Conservation (phyloP, 2,113 vertebrate genomes). For the Chrysochloris asiatica region DNA sequence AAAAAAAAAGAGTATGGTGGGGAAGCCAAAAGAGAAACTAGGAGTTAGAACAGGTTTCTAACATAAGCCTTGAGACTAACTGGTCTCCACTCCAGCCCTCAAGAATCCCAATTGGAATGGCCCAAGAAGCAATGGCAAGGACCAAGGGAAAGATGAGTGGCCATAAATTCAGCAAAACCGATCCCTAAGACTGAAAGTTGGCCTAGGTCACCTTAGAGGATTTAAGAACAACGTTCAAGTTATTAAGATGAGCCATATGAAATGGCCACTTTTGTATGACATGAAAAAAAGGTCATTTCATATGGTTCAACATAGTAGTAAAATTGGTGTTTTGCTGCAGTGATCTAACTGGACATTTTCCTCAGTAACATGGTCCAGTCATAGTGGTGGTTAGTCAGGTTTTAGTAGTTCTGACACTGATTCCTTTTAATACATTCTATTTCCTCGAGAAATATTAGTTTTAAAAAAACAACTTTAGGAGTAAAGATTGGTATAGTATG, state of each 20-base stretch:
- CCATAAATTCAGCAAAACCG: background rate
- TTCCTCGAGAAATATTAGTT: background rate
- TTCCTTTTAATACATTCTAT: background rate
- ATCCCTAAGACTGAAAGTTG: background rate
- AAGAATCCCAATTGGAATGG: background rate
- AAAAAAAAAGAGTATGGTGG: background rate
- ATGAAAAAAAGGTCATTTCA: background rate
- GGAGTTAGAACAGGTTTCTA: background rate
- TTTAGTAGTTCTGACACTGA: background rate
- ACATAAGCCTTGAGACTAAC: background rate
- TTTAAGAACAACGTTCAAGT: background rate
- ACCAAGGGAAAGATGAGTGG: background rate
- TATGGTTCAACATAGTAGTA: background rate
- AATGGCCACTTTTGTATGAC: background rate
- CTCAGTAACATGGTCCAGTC: background rate
- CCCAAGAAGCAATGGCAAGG: background rate
- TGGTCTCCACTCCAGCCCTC: background rate
- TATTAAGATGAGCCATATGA: background rate
- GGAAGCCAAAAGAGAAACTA: background rate
- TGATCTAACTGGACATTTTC: background rate
- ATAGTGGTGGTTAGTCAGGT: background rate
- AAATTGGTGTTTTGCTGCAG: background rate
- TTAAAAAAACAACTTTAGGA: background rate
- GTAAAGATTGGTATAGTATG: background rate
- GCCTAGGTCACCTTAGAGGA: background rate